phyloP scores from a whole-genome alignment of 2,113 vertebrate species.

The Fulmarus glacialis region DNA sequence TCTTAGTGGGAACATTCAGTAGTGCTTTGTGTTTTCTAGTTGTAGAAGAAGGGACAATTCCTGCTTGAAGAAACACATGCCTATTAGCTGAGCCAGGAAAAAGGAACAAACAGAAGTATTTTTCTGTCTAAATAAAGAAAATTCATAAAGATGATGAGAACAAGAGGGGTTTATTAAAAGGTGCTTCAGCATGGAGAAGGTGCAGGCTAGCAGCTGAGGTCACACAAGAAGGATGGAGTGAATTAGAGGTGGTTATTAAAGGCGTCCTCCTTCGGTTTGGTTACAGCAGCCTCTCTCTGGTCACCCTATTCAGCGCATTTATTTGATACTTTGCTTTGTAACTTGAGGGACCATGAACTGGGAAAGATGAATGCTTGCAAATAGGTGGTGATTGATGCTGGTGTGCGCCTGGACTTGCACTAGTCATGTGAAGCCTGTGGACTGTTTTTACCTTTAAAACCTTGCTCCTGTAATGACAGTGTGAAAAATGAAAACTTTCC shows the following conservation, averaged over 20 bases:
- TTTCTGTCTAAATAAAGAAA: neutral
- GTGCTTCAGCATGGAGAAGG: neutral
- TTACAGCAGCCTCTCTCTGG: neutral
- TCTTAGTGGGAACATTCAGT: neutral
- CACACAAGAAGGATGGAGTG: neutral
- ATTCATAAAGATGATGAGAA: neutral
- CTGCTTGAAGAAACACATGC: neutral
- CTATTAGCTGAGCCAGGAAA: neutral
- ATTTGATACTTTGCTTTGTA: neutral
- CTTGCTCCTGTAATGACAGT: neutral
- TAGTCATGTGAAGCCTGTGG: neutral
- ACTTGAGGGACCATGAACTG: neutral
- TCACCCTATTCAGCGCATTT: neutral
- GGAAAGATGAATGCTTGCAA: neutral
- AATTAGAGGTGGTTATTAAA: neutral
- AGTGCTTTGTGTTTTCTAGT: neutral
- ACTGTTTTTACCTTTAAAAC: neutral
- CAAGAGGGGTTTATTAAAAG: neutral
- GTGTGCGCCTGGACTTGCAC: neutral
- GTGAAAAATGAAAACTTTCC: slow-evolving; percentile 6
- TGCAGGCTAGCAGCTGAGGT: neutral
- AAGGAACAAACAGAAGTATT: neutral
- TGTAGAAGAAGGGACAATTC: neutral
- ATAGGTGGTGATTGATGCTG: neutral
- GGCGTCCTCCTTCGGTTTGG: neutral